phyloP scores from a whole-genome alignment of 2,797 vertebrate species.

The Sebastes matsubarae region DNA sequence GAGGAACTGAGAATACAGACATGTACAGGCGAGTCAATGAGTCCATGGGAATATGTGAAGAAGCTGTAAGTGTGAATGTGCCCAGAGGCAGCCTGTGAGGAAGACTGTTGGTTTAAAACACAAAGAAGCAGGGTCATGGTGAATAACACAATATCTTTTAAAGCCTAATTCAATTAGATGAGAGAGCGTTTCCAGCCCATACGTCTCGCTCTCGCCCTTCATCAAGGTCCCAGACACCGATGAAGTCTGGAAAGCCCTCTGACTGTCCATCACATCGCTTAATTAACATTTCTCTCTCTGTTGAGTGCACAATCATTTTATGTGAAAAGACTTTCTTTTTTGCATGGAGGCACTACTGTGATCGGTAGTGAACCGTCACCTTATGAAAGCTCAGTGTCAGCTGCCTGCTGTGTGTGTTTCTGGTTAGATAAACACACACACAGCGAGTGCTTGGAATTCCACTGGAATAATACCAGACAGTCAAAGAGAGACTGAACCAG shows the following conservation, averaged over 20 bases:
- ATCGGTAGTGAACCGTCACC: not conserved
- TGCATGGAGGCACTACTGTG: not conserved
- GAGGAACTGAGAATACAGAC: not conserved
- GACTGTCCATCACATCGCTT: not conserved
- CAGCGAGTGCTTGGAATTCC: conserved; percentile 40
- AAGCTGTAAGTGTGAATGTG: not conserved
- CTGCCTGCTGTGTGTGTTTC: conserved; percentile 1
- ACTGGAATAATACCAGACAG: conserved; percentile 22
- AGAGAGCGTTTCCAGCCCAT: not conserved
- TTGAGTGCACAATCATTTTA: not conserved
- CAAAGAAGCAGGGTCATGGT: not conserved
- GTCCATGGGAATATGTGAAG: not conserved
- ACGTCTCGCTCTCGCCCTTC: not conserved
- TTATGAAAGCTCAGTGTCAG: not conserved
- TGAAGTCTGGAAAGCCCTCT: not conserved
- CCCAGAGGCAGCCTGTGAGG: not conserved
- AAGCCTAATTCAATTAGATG: not conserved
- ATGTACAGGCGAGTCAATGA: not conserved
- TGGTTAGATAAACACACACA: conserved; percentile 9
- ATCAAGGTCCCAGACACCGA: not conserved
- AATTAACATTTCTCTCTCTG: not conserved
- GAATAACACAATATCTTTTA: not conserved
- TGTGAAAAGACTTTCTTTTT: not conserved
- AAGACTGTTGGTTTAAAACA: not conserved
- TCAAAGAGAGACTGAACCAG: not conserved